Evolutionary conservation across 2,797 vertebrate genomes (phyloP).

Genomic region (Tauraco hartlaubi): DNA sequence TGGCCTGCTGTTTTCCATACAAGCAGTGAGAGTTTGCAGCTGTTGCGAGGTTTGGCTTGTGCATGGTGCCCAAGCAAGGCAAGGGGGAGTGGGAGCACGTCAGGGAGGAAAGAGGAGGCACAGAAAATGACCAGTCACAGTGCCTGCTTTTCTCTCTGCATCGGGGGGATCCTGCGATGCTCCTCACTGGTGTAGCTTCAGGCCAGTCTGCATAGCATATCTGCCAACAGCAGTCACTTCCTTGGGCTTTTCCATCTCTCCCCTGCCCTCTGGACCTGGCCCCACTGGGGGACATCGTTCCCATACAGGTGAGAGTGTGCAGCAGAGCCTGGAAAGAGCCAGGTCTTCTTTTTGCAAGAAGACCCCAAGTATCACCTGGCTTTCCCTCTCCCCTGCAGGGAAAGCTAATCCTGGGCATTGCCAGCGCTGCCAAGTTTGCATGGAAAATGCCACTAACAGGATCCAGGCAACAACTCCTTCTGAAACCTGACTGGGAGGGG

Average conservation of each 20-base stretch:
- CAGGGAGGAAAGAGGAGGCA: background rate
- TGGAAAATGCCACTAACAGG: conserved; percentile 52
- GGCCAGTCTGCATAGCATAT: background rate
- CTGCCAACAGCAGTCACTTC: background rate
- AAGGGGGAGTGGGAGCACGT: fast-evolving
- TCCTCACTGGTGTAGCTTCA: background rate
- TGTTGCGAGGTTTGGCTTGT: background rate
- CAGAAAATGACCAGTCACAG: background rate
- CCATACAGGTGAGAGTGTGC: background rate
- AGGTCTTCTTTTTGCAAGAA: background rate
- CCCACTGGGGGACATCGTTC: fast-evolving
- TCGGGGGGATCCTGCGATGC: background rate
- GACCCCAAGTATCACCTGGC: background rate
- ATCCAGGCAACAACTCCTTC: conserved; percentile 1
- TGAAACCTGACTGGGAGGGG: conserved; percentile 31
- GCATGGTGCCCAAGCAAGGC: background rate
- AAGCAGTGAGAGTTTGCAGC: conserved; percentile 38
- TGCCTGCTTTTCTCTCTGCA: background rate
- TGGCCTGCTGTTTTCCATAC: background rate
- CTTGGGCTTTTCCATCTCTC: background rate
- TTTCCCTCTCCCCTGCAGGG: background rate
- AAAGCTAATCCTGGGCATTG: conserved; percentile 12
- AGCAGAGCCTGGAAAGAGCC: background rate
- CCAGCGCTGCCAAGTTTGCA: conserved; percentile 5
- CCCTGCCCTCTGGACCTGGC: background rate